Evolutionary conservation across 2,888 invertebrate species (phyloP).

Genomic region (Pyrochroa serraticornis): DNA sequence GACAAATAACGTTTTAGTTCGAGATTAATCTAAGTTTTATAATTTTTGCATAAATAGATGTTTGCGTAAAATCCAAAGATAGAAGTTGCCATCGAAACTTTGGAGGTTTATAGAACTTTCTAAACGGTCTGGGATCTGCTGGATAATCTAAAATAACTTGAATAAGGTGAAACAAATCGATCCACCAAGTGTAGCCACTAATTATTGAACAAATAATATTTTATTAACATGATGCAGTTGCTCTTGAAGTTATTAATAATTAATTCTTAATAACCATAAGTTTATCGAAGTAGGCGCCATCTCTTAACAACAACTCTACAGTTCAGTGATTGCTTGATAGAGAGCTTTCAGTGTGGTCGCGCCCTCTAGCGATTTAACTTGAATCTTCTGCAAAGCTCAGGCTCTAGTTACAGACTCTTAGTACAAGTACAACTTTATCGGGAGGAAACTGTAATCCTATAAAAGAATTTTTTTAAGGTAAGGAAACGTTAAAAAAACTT

Average conservation of each 20-base stretch:
- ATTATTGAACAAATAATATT: neutral
- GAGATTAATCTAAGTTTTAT: conserved; percentile 28
- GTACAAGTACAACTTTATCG: too few relatives aligned
- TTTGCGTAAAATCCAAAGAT: conserved; percentile 12
- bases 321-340: neutral
- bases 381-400: neutral
- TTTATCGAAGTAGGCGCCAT: too few relatives aligned
- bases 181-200: neutral
- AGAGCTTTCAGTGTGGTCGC: neutral
- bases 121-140: neutral
- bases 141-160: too few relatives aligned
- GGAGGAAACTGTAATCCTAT: too few relatives aligned
- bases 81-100: conserved; percentile 1
- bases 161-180: neutral
- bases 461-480: too few relatives aligned
- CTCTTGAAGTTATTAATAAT: neutral
- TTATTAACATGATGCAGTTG: neutral
- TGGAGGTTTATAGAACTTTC: neutral
- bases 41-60: conserved; percentile 18
- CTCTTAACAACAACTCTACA: neutral
- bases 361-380: neutral
- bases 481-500: too few relatives aligned
- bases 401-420: too few relatives aligned
- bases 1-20: conserved; percentile 6
- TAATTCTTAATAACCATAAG: too few relatives aligned